These are phyloP conservation scores for Tetramorium bicarinatum DNA, from an alignment of 2,888 invertebrate species.

Conservation along the genomic window DNA sequence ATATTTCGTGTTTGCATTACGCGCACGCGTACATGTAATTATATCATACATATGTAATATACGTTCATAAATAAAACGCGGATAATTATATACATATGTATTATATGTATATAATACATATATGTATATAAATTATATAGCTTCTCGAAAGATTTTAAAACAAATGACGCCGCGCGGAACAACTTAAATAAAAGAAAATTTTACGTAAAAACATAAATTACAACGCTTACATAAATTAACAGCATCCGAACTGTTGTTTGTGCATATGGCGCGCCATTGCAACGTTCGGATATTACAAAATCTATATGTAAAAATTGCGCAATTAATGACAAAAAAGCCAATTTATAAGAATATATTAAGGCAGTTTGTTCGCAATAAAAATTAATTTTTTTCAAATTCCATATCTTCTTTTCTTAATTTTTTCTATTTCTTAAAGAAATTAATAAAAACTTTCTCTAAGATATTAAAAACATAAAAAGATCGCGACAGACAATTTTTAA, in stretches of 20 bases:
- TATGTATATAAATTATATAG: conserved; percentile 52
- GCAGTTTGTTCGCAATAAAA: neutral
- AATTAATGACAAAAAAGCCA: neutral
- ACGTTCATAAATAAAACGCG: conserved; percentile 45
- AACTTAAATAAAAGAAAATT: conserved; percentile 57
- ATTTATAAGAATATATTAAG: neutral
- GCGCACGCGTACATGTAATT: neutral
- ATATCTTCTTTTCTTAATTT: neutral
- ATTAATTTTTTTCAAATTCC: neutral
- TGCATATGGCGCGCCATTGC: conserved; percentile 35
- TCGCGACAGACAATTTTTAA: neutral
- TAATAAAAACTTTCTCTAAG: neutral
- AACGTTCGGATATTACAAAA: conserved; percentile 39
- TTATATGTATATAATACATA: conserved; percentile 54
- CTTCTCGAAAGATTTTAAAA: conserved; percentile 32
- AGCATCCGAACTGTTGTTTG: conserved; percentile 45
- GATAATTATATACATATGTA: conserved; percentile 51
- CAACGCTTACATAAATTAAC: conserved; percentile 35
- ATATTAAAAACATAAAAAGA: neutral
- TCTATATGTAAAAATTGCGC: conserved; percentile 59
- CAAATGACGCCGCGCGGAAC: conserved; percentile 43
- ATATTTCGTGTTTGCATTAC: conserved; percentile 40
- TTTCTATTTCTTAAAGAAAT: neutral
- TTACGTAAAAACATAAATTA: conserved; percentile 49
- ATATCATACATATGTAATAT: conserved; percentile 7